Evolutionary conservation across 1,140 invertebrate species (phyloP).

Genomic region (Drosophila pallidifrons): DNA sequence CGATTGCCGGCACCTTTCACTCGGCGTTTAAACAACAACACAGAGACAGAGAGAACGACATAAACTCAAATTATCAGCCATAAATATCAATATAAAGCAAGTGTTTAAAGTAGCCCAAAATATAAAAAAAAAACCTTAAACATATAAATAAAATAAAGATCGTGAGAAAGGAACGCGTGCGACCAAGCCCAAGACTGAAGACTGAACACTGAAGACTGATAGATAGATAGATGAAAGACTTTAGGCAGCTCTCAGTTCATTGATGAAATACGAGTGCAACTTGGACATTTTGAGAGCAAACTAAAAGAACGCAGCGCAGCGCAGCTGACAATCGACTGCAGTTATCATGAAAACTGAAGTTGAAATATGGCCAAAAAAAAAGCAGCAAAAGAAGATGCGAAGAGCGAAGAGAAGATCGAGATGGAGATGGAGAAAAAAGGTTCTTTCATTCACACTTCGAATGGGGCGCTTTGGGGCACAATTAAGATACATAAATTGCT

Average conservation of each 20-base stretch:
- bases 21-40: constrained; percentile 14
- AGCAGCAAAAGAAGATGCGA: background rate
- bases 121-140: background rate
- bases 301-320: too few species aligned
- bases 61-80: constrained; percentile 63
- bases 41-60: constrained; percentile 1
- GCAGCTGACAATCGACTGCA: constrained; percentile 32
- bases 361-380: constrained; percentile 24
- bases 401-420: background rate
- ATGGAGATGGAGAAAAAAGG: constrained; percentile 20
- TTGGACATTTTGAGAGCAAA: constrained; percentile 4
- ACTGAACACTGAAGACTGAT: background rate
- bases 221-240: background rate
- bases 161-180: constrained; percentile 54
- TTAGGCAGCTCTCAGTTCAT: constrained; percentile 9
- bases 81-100: constrained; percentile 69
- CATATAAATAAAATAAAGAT: constrained; percentile 17
- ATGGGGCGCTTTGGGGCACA: constrained; percentile 26
- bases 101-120: constrained; percentile 42
- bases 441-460: constrained; percentile 39
- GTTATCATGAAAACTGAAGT: constrained; percentile 10
- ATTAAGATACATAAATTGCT: constrained; percentile 56
- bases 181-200: constrained; percentile 2
- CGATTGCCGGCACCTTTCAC: constrained; percentile 52
- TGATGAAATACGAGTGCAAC: constrained; percentile 44